Base-by-base conservation (phyloP, 1,140 invertebrate genomes). In the Solenopsis fugax region DNA sequence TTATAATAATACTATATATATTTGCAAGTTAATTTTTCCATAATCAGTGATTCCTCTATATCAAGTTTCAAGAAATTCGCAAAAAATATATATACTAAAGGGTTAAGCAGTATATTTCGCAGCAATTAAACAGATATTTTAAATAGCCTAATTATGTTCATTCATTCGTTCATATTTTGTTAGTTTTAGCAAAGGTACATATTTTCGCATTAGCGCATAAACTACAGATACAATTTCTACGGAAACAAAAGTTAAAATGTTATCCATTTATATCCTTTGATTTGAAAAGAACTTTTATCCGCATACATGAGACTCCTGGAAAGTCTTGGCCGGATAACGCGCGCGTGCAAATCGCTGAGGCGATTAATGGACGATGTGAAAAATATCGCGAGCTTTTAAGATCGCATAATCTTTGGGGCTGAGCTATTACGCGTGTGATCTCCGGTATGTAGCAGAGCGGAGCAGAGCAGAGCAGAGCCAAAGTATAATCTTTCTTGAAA, bases 401-500 rank as follows among this genome's bases (percentile, higher is more conserved):
- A 56, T 56, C 80, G 72, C 64, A 84, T 90, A 90, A 87, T 89
- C 78, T 67, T 87, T 21, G 37, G 29, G 54, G 29, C 12, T 24
- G 5, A 75, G 12, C 21, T 29, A 24, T 71, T 80, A 75, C 41
- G 56, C 24, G 29, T 52, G 45, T 48, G 87, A 86, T 88, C 45
- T 80, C 37, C 13, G 72, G 16, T 69, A 67, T 21, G 56, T 37
- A 48, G 41, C 50, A 58, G 65, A 48, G 37, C 41, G 52, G 65
- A 48, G 41, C 50, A 58, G 65, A 48, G 41, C 50, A 58, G 65
- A 48, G 41, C 50, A 58, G 65, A 89, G 86, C 58, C 77, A 16
- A 5, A 58, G 69, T 37, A 29, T 85, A 87, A 89, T 90, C 60
- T 80, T 90, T 87, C 85, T 87, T 67, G 45, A 34, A 37, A 52